phyloP scores from a whole-genome alignment of 1,140 invertebrate species.

The Medauroidea extradentata region DNA sequence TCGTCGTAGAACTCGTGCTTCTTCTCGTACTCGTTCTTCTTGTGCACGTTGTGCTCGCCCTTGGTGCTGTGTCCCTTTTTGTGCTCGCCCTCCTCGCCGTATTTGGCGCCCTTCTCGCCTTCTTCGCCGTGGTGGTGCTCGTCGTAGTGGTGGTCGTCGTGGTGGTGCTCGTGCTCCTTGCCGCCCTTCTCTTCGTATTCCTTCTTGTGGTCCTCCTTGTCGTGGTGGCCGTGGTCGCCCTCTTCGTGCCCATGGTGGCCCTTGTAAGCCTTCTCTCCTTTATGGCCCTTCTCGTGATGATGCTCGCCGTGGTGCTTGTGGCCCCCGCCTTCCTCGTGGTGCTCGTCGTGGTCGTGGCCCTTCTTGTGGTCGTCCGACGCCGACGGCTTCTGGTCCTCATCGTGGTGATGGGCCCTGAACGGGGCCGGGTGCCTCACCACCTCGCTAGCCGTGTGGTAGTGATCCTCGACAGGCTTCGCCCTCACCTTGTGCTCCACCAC shows the following conservation, averaged over 20 bases:
- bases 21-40: constrained; percentile 62
- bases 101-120: constrained; percentile 19
- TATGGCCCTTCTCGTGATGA: constrained; percentile 6
- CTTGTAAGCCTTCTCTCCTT: constrained; percentile 19
- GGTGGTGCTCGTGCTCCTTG: constrained; percentile 16
- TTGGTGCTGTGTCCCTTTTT: constrained; percentile 22
- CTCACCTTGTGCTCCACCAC: neutral
- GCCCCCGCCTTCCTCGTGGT: constrained; percentile 17
- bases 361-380: neutral
- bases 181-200: constrained; percentile 17
- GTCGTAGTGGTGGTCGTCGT: constrained; percentile 16
- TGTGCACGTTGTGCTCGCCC: constrained; percentile 65
- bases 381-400: neutral
- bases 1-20: constrained; percentile 25
- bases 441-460: neutral
- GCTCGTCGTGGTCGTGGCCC: neutral
- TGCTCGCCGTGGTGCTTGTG: constrained; percentile 15
- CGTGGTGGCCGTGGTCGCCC: constrained; percentile 16
- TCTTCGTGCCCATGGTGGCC: constrained; percentile 19
- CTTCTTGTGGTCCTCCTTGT: constrained; percentile 16
- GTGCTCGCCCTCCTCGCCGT: constrained; percentile 14
- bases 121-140: constrained; percentile 18
- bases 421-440: neutral
- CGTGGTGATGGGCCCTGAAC: neutral
- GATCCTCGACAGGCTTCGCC: neutral